Percentiles rank a stretch among this genome's conserved stretches.
These are phyloP conservation scores for Amia ocellicauda DNA, from an alignment of 2,113 vertebrate species.

Conservation along the genomic window DNA sequence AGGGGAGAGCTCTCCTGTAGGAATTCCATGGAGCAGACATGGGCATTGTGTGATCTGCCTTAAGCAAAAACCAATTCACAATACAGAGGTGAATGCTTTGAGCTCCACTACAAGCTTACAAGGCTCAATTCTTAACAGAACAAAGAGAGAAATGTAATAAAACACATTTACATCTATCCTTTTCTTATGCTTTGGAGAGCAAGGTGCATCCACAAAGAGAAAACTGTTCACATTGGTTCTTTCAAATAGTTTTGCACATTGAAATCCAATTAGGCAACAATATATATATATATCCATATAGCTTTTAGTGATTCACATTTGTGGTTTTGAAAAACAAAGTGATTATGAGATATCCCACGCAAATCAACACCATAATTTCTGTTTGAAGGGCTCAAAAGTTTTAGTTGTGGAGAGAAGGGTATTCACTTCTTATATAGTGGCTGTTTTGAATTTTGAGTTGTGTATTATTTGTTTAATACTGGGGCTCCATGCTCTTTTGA, in stretches of 20 bases:
- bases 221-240: neutral
- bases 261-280: too few species aligned
- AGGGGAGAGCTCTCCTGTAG: constrained; percentile 21
- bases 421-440: too few species aligned
- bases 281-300: too few species aligned
- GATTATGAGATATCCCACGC: too few species aligned
- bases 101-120: constrained; percentile 1
- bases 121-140: constrained; percentile 1
- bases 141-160: constrained; percentile 2
- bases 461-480: too few species aligned
- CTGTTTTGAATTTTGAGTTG: too few species aligned
- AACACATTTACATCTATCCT: neutral
- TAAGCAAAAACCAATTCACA: constrained; percentile 15
- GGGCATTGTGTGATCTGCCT: constrained; percentile 24
- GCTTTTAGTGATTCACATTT: too few species aligned
- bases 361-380: too few species aligned
- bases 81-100: constrained; percentile 15
- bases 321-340: too few species aligned
- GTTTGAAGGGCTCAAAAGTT: too few species aligned
- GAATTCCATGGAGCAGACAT: constrained; percentile 13
- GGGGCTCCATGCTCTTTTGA: too few species aligned
- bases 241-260: neutral
- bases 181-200: neutral
- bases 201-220: neutral
- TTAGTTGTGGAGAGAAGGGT: too few species aligned